Conservation (phyloP, 2,113 vertebrate genomes). For the Cathartes aura region DNA sequence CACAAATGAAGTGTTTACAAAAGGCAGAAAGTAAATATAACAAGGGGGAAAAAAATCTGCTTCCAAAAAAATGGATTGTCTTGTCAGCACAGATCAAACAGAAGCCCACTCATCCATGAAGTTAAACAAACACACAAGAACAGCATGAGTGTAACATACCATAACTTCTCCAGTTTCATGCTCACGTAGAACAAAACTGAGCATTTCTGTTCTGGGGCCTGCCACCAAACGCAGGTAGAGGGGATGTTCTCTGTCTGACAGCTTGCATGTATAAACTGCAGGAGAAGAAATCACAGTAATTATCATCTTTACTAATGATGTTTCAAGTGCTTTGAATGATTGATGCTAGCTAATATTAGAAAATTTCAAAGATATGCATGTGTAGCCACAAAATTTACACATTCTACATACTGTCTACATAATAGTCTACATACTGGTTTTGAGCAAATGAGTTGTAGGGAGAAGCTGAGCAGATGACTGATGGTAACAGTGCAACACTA, state of each 20-base stretch:
- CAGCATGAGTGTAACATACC: slow-evolving; percentile 65
- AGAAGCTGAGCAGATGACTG: neutral
- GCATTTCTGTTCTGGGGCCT: slow-evolving; percentile 86
- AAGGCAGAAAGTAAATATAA: neutral
- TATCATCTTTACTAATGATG: neutral
- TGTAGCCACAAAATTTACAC: neutral
- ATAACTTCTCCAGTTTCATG: slow-evolving; percentile 94
- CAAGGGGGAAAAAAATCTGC: neutral
- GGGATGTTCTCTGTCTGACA: slow-evolving; percentile 90
- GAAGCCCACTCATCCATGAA: neutral
- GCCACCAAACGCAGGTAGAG: slow-evolving; percentile 91
- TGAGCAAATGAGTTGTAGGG: neutral
- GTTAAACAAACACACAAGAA: neutral
- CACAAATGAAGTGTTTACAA: neutral
- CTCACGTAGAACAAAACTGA: slow-evolving; percentile 93
- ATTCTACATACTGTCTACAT: neutral
- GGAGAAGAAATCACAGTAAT: neutral
- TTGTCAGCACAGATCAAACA: neutral
- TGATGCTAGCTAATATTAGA: fast-evolving
- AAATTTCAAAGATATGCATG: neutral
- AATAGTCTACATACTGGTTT: neutral
- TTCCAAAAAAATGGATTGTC: neutral
- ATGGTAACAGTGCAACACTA: neutral
- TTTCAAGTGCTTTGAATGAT: neutral
- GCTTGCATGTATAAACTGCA: slow-evolving; percentile 92